Base-by-base conservation (phyloP, 1,140 invertebrate genomes). In the Drosophila bifasciata region DNA sequence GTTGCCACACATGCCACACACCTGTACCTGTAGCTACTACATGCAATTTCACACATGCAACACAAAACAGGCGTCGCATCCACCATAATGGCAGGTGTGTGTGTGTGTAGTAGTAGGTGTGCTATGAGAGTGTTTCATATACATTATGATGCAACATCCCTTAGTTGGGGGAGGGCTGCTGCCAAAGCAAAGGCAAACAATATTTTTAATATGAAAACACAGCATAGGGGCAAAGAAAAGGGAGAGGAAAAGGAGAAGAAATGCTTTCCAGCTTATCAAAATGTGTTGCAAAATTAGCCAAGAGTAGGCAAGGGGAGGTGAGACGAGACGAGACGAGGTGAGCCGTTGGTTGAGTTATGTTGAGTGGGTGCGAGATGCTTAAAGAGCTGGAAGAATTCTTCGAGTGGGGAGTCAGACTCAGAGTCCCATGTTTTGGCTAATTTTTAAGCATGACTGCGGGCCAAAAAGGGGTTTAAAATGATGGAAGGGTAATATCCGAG, bases 211-310 rank as follows among this genome's bases (percentile, higher is more conserved):
- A 86, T 78, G 50, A 23, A 56, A 51, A 72, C 45, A 72, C 45
- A 79, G 79, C 76, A 68, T 73, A 62, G 46, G 46, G 52, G 32
- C 61, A 68, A 68, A 59, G 56, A 73, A 59, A 59, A 73, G 9
- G 8, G 32, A 36, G 32, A 6, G 7, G 23, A 0, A 4, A 11
- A 3, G 28, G 9, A 25, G 23, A 25, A 7, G 23, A 67, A 39
- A 50, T 46, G 55, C 19, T 52, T 55, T 41, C 52, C 36, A 62
- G 81, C 80, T 70, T 81, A 85, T 85, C 80, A 85, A 85, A 85
- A 86, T 69, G 81, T 85, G 81, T 68, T 74, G 77, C 72, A 64
- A 86, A 85, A 86, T 85, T 85, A 85, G 80, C 80, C 74, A 39
- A 85, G 61, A n/a, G n/a, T n/a, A n/a, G n/a, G n/a, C n/a, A n/a